Percentiles rank a stretch among this genome's conserved stretches.
Evolutionary conservation across 2,888 invertebrate species (phyloP).

Genomic region (Morpho deidamia): DNA sequence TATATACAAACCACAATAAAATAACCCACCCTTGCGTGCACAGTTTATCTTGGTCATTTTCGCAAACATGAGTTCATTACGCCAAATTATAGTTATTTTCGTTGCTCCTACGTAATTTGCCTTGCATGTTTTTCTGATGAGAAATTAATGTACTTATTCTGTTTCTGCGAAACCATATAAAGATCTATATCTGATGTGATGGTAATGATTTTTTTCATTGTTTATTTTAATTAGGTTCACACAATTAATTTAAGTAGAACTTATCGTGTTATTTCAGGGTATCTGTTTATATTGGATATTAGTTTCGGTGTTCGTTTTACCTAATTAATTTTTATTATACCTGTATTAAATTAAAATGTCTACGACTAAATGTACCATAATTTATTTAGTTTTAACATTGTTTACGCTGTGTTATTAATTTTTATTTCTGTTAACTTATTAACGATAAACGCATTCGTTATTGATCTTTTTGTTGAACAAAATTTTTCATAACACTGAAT

Average conservation of each 20-base stretch:
- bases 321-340: constrained; percentile 1
- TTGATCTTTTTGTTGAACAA: too few species aligned
- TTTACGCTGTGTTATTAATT: too few species aligned
- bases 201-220: constrained; percentile 18
- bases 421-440: too few species aligned
- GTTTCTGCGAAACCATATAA: constrained; percentile 30
- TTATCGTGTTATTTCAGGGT: constrained; percentile 1
- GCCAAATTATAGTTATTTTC: constrained; percentile 47
- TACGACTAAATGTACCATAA: background rate
- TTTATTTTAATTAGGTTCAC: constrained; percentile 19
- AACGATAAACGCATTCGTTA: too few species aligned
- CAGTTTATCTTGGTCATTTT: constrained; percentile 40
- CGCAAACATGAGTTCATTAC: constrained; percentile 50
- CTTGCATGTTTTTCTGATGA: constrained; percentile 50
- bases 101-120: constrained; percentile 49
- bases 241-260: constrained; percentile 12
- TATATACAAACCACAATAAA: background rate
- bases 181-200: constrained; percentile 22
- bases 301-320: background rate
- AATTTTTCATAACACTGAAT: too few species aligned
- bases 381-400: too few species aligned
- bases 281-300: background rate
- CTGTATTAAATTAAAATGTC: background rate
- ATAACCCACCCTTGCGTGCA: constrained; percentile 42
- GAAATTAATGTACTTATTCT: constrained; percentile 35